These are phyloP conservation scores for Melanitta fusca DNA, from an alignment of 2,797 vertebrate genomes.

Conservation along the genomic window DNA sequence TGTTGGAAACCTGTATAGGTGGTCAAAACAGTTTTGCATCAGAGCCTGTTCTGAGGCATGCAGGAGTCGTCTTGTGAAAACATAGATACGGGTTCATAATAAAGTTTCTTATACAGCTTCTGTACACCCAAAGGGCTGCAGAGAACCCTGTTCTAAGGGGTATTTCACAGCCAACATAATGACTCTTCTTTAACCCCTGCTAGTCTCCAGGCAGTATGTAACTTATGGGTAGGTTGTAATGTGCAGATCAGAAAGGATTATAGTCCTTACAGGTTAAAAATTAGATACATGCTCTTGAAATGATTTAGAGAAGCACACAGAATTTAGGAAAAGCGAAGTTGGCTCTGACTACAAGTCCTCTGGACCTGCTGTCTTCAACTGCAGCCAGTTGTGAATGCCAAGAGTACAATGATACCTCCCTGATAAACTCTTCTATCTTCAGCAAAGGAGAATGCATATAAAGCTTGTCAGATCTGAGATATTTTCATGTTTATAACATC, in stretches of 20 bases:
- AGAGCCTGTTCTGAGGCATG: neutral
- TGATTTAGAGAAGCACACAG: neutral
- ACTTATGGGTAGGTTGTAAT: neutral
- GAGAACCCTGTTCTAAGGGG: neutral
- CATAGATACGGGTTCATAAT: neutral
- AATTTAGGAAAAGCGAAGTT: neutral
- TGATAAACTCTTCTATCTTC: neutral
- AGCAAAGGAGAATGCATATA: neutral
- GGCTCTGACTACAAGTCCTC: neutral
- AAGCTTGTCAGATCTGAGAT: neutral
- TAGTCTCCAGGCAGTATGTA: neutral
- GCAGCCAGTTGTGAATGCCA: neutral
- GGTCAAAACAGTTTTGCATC: neutral
- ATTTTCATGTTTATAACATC: neutral
- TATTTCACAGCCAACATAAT: neutral
- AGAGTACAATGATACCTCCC: neutral
- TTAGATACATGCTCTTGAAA: fast-evolving
- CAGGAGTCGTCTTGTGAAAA: neutral
- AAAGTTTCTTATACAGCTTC: neutral
- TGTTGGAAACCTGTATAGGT: neutral
- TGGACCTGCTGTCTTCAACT: neutral
- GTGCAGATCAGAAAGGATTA: neutral
- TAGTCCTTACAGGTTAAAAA: neutral
- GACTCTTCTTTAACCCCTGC: neutral
- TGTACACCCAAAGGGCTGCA: neutral